Conservation (phyloP, 1,140 invertebrate genomes). For the Drosophila mauritiana region DNA sequence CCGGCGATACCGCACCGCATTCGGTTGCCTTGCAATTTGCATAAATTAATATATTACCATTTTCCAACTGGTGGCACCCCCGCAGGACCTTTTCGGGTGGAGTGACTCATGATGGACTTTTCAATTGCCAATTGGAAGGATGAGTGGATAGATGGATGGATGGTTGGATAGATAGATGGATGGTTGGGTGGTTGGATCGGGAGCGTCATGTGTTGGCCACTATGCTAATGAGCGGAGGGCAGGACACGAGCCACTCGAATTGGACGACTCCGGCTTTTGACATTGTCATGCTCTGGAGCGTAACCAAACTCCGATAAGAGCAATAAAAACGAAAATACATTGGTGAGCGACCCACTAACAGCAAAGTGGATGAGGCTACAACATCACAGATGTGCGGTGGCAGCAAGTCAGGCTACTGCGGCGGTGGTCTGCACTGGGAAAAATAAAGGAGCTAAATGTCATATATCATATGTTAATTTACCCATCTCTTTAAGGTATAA, state of each 20-base stretch:
- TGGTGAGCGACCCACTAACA: slow-evolving; percentile 55
- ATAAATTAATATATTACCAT: slow-evolving; percentile 78
- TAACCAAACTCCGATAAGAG: slow-evolving; percentile 84
- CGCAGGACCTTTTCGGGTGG: slow-evolving; percentile 55
- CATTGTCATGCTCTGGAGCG: slow-evolving; percentile 79
- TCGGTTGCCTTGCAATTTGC: slow-evolving; percentile 69
- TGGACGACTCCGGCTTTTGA: slow-evolving; percentile 57
- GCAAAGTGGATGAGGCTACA: slow-evolving; percentile 50
- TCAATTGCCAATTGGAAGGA: slow-evolving; percentile 71
- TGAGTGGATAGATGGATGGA: not conserved
- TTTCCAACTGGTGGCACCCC: slow-evolving; percentile 64
- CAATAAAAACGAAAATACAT: slow-evolving; percentile 78
- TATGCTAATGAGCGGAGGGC: slow-evolving; percentile 53
- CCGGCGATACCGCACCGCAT: slow-evolving; percentile 42
- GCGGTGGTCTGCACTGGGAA: slow-evolving; percentile 35
- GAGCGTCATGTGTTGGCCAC: slow-evolving; percentile 51
- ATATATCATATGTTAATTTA: too few species aligned
- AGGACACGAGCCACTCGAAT: slow-evolving; percentile 48
- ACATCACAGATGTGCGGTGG: slow-evolving; percentile 59
- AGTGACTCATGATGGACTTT: slow-evolving; percentile 67
- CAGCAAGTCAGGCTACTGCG: slow-evolving; percentile 12
- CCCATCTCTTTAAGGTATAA: too few species aligned
- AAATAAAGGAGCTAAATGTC: not conserved
- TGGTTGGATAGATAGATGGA: slow-evolving; percentile 2
- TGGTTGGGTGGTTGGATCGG: slow-evolving; percentile 22